phyloP scores from a whole-genome alignment of 2,888 invertebrate species.

The Aphodius sticticus region DNA sequence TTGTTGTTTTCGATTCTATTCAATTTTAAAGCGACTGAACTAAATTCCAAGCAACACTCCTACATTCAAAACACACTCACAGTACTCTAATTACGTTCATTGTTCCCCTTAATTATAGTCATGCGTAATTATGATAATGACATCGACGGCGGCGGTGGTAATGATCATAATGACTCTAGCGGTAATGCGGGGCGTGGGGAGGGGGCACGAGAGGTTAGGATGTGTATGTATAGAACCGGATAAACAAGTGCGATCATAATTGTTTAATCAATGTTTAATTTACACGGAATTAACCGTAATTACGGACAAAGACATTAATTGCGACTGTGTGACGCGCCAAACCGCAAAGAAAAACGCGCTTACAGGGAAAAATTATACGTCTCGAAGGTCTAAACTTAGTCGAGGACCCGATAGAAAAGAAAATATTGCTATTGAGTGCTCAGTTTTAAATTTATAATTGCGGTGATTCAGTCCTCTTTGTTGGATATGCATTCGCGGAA shows the following conservation, averaged over 20 bases:
- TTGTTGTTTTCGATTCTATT: neutral
- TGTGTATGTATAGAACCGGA: neutral
- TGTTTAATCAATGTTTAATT: constrained; percentile 37
- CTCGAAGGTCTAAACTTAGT: neutral
- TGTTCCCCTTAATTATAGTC: neutral
- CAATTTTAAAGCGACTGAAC: neutral
- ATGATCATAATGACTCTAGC: neutral
- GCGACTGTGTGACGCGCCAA: constrained; percentile 13
- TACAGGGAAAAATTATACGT: neutral
- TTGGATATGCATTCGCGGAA: no score
- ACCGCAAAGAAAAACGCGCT: neutral
- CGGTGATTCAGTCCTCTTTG: no score
- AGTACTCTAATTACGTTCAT: neutral
- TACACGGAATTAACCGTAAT: constrained; percentile 34
- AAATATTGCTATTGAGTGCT: neutral
- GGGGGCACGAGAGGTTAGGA: neutral
- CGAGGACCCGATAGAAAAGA: neutral
- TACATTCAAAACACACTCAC: neutral
- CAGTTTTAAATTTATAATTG: no score
- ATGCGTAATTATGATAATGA: neutral
- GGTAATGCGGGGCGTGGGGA: neutral
- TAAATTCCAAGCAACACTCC: constrained; percentile 4
- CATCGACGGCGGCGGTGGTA: neutral
- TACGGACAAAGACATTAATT: constrained; percentile 22
- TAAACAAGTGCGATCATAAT: constrained; percentile 33